phyloP scores from a whole-genome alignment of 2,113 vertebrate species.

The Dinomys branickii region DNA sequence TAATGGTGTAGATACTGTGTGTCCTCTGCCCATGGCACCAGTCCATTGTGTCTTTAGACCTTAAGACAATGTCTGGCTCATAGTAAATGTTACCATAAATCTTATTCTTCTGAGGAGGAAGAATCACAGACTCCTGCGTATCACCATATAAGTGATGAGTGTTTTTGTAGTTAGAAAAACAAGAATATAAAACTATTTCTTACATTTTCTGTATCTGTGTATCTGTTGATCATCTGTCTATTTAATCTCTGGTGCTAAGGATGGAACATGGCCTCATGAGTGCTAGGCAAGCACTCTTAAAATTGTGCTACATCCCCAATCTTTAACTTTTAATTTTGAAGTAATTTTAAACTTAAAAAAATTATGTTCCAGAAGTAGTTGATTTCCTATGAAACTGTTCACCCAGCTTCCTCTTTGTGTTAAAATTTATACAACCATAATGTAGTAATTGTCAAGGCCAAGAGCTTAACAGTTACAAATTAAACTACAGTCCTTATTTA shows the following conservation, averaged over 20 bases:
- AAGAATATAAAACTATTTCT: background rate
- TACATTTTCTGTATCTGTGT: background rate
- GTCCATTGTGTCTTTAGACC: background rate
- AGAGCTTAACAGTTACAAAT: background rate
- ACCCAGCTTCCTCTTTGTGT: background rate
- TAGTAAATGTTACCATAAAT: background rate
- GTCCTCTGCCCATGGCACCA: background rate
- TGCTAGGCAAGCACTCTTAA: background rate
- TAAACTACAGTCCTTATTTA: background rate
- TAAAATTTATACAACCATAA: background rate
- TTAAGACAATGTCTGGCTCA: background rate
- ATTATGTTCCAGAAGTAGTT: background rate
- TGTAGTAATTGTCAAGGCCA: background rate
- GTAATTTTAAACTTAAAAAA: constrained; percentile 12
- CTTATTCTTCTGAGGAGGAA: background rate
- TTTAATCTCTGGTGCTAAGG: background rate
- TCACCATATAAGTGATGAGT: background rate
- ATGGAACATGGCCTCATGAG: background rate
- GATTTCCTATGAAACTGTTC: background rate
- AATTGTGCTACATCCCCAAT: background rate
- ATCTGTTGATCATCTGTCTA: background rate
- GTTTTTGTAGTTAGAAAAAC: constrained; percentile 43
- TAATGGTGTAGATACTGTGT: background rate
- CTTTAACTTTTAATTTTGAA: constrained; percentile 31
- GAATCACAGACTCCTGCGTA: background rate